Base-by-base conservation (phyloP, 1,140 invertebrate species). In the Holotrichia oblita region DNA sequence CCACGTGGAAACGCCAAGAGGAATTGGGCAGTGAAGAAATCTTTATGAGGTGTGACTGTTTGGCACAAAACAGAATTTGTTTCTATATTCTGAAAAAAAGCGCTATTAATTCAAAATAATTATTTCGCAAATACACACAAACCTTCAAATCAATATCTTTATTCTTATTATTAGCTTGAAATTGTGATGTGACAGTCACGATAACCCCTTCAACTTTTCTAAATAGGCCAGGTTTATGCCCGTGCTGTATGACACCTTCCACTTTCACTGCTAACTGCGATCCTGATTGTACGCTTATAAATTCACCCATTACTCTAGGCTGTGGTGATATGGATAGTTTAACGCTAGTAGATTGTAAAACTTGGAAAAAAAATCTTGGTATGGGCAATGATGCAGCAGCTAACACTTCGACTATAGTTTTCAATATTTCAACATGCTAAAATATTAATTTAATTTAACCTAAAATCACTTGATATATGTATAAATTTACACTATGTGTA, bases 301-400 rank as follows among this genome's bases (percentile, higher is more conserved):
- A 93, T 82, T 96, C 95, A 0, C 93, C 93, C 84, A 91, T 88
- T 40, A 92, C 91, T 80, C 93, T 88, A 0, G 95, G 95, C 85
- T 96, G 95, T 0, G 96, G 96, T 40, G 93, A 94, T 8, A 98
- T 91, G 0, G 95, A 94, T 69, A 98, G 86, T 88, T 96, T 91
- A 0, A 96, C 91, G 77, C 90, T 91, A 7, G 96, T 97, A 0
- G 91, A 92, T 86, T 97, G 96, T 9, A 97, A 87, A 6, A 93
- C 91, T 90, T 98, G 96, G 88, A 96, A 98, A 85, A 96, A 96
- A 83, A 94, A 97, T 44, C 97, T 89, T 17, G 97, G 95, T 82
- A 95, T 91, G 48, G 93, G 91, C 8, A 95, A 85, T 24, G 92
- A 91, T 17, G 92, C 90, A 77, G 89, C 89, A 42, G 91, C 89